Percentiles rank a stretch among this genome's conserved stretches.
Evolutionary conservation across 1,140 invertebrate species (phyloP).

Genomic region (Homarus americanus): DNA sequence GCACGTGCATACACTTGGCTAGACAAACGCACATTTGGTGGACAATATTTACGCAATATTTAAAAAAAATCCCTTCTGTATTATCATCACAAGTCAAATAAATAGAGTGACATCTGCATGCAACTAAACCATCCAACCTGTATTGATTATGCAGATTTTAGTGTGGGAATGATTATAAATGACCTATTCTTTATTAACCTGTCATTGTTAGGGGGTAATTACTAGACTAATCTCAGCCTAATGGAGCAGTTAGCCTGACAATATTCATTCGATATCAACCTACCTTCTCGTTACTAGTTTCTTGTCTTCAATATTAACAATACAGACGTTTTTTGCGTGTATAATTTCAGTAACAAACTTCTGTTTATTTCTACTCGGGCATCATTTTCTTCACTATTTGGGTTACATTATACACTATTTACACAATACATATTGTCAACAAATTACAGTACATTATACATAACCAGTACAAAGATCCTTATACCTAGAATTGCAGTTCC

Average conservation of each 20-base stretch:
- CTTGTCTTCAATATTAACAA: no score
- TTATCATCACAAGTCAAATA: neutral
- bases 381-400: no score
- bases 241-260: conserved; percentile 18
- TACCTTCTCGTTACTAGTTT: no score
- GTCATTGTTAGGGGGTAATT: conserved; percentile 27
- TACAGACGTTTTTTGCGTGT: no score
- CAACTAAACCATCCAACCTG: neutral
- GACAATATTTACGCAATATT: conserved; percentile 12
- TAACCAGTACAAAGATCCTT: no score
- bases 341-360: no score
- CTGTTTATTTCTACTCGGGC: no score
- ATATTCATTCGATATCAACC: conserved; percentile 47
- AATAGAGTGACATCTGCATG: neutral
- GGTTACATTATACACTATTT: no score
- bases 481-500: no score
- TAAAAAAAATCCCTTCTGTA: neutral
- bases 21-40: conserved; percentile 38
- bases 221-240: conserved; percentile 44
- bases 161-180: neutral
- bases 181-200: conserved; percentile 17
- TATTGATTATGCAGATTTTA: neutral
- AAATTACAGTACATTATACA: no score
- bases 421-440: no score
- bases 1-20: conserved; percentile 58